These are phyloP conservation scores for Abrostola tripartita DNA, from an alignment of 2,888 invertebrate genomes.

Conservation along the genomic window DNA sequence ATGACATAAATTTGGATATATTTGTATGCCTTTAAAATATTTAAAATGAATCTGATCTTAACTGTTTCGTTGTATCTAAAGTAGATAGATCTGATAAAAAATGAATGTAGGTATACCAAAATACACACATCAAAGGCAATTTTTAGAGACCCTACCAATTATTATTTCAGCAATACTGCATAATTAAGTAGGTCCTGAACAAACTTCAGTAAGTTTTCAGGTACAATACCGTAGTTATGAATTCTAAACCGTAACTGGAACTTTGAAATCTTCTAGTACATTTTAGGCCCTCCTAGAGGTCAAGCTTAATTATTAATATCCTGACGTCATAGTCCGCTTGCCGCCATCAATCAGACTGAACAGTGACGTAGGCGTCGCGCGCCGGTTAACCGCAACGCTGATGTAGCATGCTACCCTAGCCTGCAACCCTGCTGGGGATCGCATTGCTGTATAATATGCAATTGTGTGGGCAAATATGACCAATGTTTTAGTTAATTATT, in stretches of 20 bases:
- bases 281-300: conserved; percentile 35
- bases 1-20: background rate
- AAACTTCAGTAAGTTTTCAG: conserved; percentile 27
- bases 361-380: conserved; percentile 69
- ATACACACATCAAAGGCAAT: no score
- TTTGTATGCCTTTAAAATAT: background rate
- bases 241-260: conserved; percentile 37
- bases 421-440: conserved; percentile 52
- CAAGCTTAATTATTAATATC: conserved; percentile 42
- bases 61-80: no score
- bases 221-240: conserved; percentile 36
- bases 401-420: conserved; percentile 75
- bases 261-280: conserved; percentile 32
- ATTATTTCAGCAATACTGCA: no score
- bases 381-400: conserved; percentile 81
- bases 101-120: no score
- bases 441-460: conserved; percentile 40
- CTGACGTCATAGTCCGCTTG: conserved; percentile 43
- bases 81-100: no score
- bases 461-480: conserved; percentile 37
- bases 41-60: background rate
- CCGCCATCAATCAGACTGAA: conserved; percentile 49
- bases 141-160: no score
- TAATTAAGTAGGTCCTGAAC: conserved; percentile 1
- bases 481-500: conserved; percentile 19